A percentile compares a stretch with the other conserved stretches of the same genome.
These are phyloP conservation scores for Anthrax anthrax DNA, from an alignment of 2,888 invertebrate genomes.

Conservation along the genomic window DNA sequence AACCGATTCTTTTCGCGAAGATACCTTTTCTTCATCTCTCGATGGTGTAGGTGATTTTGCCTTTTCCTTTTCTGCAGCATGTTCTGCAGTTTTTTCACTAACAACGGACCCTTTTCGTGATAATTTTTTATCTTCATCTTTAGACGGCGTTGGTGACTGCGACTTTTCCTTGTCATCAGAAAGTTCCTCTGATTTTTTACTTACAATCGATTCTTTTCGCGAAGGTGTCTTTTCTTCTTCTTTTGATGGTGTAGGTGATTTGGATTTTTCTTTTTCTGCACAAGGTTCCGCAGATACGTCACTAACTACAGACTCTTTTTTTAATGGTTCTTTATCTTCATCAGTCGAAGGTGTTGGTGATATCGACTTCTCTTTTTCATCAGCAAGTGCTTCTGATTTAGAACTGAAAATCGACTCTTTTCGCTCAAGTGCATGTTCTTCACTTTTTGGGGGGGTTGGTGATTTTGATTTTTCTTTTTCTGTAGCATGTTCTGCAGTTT, in stretches of 20 bases:
- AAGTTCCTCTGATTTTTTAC: neutral
- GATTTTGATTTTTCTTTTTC: conserved; percentile 1
- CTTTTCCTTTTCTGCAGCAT: too few species aligned
- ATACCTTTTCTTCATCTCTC: neutral
- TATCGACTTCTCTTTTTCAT: conserved; percentile 1
- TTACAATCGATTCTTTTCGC: conserved; percentile 18
- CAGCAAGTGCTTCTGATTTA: conserved; percentile 9
- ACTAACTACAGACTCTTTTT: conserved; percentile 15
- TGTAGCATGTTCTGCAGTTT: neutral
- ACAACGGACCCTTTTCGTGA: neutral
- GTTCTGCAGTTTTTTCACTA: conserved; percentile 7
- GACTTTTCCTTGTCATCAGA: neutral
- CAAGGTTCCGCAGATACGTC: too few species aligned
- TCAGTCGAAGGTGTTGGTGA: conserved; percentile 1
- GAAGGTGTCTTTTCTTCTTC: conserved; percentile 17
- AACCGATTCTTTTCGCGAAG: conserved; percentile 1
- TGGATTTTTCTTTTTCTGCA: neutral
- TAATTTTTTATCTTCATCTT: neutral
- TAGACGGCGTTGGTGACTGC: neutral
- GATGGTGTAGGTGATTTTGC: conserved; percentile 1
- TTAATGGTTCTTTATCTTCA: neutral
- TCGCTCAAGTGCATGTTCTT: neutral
- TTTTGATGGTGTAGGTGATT: conserved; percentile 13
- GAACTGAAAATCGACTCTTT: conserved; percentile 1
- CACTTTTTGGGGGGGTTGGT: too few species aligned